A percentile compares a stretch with the other conserved stretches of the same genome.
These are phyloP conservation scores for Casuarius casuarius DNA, from an alignment of 2,113 vertebrate genomes.

Conservation along the genomic window DNA sequence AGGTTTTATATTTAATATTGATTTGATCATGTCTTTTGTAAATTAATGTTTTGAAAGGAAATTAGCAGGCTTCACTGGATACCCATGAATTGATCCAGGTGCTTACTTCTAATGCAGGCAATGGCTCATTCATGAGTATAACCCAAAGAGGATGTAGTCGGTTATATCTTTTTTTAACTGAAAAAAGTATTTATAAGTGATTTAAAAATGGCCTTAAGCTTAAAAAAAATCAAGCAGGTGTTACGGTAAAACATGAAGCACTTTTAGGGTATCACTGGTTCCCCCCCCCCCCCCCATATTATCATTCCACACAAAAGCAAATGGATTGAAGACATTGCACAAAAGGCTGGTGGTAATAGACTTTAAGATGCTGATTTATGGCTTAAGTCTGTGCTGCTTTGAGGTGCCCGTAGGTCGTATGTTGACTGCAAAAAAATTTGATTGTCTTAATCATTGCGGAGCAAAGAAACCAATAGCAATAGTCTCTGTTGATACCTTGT, in stretches of 20 bases:
- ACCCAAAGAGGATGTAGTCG: constrained; percentile 38
- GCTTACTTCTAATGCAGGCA: constrained; percentile 54
- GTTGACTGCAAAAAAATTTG: not conserved
- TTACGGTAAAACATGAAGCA: constrained; percentile 44
- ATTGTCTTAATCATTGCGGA: not conserved
- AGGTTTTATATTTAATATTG: not conserved
- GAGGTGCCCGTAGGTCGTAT: not conserved
- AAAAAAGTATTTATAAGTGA: constrained; percentile 66
- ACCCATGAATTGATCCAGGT: constrained; percentile 77
- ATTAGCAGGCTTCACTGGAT: constrained; percentile 58
- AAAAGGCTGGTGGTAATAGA: not conserved
- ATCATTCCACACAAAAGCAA: constrained; percentile 48
- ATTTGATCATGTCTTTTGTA: constrained; percentile 16
- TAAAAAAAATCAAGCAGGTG: constrained; percentile 57
- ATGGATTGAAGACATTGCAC: constrained; percentile 50
- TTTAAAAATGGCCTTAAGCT: constrained; percentile 57
- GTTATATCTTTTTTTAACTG: constrained; percentile 48
- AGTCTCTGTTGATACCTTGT: not conserved
- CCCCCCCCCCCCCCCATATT: constrained; percentile 15
- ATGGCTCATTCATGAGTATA: constrained; percentile 11
- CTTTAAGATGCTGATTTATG: constrained; percentile 33
- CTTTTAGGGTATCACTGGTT: constrained; percentile 1
- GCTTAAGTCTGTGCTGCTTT: not conserved
- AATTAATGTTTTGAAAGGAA: constrained; percentile 45
- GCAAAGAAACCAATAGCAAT: not conserved